These are phyloP conservation scores for Amphipyra berbera DNA, from an alignment of 2,888 invertebrate genomes.

Conservation along the genomic window DNA sequence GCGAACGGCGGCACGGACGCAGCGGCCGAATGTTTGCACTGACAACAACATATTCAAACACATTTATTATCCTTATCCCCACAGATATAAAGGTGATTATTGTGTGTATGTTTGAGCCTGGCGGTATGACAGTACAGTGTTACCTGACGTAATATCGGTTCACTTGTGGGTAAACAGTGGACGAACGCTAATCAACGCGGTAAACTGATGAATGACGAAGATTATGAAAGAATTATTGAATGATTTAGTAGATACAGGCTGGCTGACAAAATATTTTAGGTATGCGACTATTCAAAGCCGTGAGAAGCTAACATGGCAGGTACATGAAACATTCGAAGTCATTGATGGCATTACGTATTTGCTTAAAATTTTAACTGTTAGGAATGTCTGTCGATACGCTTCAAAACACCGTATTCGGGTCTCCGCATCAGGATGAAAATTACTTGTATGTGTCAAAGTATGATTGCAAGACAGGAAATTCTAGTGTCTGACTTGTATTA, in stretches of 20 bases:
- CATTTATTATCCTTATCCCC: conserved; percentile 46
- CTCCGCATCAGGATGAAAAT: no score
- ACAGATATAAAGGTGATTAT: conserved; percentile 56
- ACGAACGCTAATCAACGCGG: conserved; percentile 68
- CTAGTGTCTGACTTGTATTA: no score
- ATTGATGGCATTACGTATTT: neutral
- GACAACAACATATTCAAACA: conserved; percentile 51
- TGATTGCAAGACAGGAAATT: no score
- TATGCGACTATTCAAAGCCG: neutral
- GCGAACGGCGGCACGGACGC: conserved; percentile 70
- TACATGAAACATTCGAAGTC: neutral
- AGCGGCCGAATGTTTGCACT: conserved; percentile 62
- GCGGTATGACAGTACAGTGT: conserved; percentile 69
- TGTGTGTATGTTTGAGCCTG: conserved; percentile 22
- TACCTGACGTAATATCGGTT: conserved; percentile 74
- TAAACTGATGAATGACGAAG: conserved; percentile 66
- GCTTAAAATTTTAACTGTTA: neutral
- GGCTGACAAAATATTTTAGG: conserved; percentile 26
- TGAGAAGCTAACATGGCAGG: neutral
- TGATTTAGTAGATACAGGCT: conserved; percentile 36
- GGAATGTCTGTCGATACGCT: neutral
- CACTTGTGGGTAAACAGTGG: conserved; percentile 66
- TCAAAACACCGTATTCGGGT: neutral
- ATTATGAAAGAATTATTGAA: conserved; percentile 61
- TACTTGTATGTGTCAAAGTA: no score